Evolutionary conservation across 2,113 vertebrate species (phyloP), one percentile per base, ranked within the genome.

Genomic region (Merops nubicus): DNA sequence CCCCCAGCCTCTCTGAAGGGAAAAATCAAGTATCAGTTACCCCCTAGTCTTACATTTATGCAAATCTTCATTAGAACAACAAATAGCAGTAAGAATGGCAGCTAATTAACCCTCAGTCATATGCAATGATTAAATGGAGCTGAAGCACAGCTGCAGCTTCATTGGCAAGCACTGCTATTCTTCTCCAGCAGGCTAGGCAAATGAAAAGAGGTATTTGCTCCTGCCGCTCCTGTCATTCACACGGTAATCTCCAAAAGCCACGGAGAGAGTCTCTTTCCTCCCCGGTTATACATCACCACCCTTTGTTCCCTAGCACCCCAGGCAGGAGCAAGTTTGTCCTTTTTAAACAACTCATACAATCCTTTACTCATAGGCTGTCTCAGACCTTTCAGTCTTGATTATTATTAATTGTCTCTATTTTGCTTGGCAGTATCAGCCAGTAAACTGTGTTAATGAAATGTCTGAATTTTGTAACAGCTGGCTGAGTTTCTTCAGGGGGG

Each of bases 101-200:
- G 95, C 97, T 97, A 93, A 97, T 98, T 97, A 97, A 96, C 97
- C 96, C 95, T 96, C 97, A 95, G 96, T 88, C 88, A 60, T 93
- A 91, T 85, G 75, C 84, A 74, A 69, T 90, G 83, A 95, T 96
- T 96, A 96, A 92, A 62, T 38, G 8, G 50, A 75, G 62, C 94
- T 80, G 85, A 82, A 92, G 78, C 92, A 87, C 93, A 94, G 97
- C 96, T 97, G 97, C 95, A 93, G 93, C 73, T 78, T 96, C 91
- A 14, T 33, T 96, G 96, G 85, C 84, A 89, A 91, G 91, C 85
- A 3, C 70, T 80, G 91, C 97, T 96, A 80, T 97, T 96, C 95
- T 97, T 93, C 91, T 87, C 88, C 85, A 87, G 77, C 79, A 91
- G 93, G 73, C 94, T 79, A 94, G 96, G 93, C 94, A 93, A 94